Percentiles rank a stretch among this genome's conserved stretches.
phyloP scores from a whole-genome alignment of 2,888 invertebrate genomes.

The Horisme vitalbata region DNA sequence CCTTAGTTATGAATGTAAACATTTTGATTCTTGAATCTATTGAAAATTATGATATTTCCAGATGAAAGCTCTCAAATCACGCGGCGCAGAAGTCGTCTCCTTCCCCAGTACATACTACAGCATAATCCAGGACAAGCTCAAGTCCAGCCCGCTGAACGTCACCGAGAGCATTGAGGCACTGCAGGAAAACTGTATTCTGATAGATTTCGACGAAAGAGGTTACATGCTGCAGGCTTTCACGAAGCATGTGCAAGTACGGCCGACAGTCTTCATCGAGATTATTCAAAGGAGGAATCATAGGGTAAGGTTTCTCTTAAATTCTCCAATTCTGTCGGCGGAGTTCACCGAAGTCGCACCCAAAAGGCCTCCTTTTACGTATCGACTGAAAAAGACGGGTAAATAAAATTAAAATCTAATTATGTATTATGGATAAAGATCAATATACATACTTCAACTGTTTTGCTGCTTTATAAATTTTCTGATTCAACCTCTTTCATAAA shows the following conservation, averaged over 20 bases:
- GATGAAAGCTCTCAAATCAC: slow-evolving; percentile 87
- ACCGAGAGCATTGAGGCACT: slow-evolving; percentile 90
- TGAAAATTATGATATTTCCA: slow-evolving; percentile 38
- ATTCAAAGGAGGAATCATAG: slow-evolving; percentile 97
- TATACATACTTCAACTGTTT: too few species aligned
- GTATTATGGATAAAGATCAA: too few species aligned
- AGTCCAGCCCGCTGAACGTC: slow-evolving; percentile 85
- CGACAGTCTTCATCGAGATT: slow-evolving; percentile 97
- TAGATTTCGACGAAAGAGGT: slow-evolving; percentile 98
- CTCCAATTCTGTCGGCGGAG: not conserved
- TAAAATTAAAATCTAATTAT: too few species aligned
- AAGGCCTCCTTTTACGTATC: too few species aligned
- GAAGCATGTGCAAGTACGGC: slow-evolving; percentile 96
- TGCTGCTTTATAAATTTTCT: too few species aligned
- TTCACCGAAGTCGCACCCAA: too few species aligned
- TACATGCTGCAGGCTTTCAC: slow-evolving; percentile 98
- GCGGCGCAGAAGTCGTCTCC: slow-evolving; percentile 94
- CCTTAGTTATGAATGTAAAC: too few species aligned
- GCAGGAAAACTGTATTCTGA: slow-evolving; percentile 93
- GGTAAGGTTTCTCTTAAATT: slow-evolving; percentile 74
- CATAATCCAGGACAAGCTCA: slow-evolving; percentile 89
- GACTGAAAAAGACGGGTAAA: too few species aligned
- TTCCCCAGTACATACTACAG: slow-evolving; percentile 96
- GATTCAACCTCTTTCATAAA: too few species aligned
- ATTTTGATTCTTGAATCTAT: too few species aligned